A percentile compares a stretch with the other conserved stretches of the same genome.
phyloP scores from a whole-genome alignment of 2,113 vertebrate genomes.

The Pogonocichla stellata region DNA sequence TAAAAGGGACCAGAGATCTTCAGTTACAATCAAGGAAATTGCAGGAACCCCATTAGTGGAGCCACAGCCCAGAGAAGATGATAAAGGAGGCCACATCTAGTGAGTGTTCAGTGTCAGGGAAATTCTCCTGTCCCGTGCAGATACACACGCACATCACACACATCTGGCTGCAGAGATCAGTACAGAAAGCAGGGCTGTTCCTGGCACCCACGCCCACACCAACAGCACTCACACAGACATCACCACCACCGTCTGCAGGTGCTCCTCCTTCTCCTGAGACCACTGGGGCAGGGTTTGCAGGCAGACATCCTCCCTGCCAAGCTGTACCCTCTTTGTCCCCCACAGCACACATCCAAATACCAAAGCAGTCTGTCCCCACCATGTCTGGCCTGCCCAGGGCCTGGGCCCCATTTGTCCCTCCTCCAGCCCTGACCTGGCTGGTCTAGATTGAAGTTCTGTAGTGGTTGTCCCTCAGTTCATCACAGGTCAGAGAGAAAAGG shows the following conservation, averaged over 20 bases:
- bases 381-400: background rate
- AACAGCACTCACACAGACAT: background rate
- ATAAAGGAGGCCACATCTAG: background rate
- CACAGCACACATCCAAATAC: accelerated
- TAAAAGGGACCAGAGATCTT: background rate
- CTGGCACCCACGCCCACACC: too few relatives aligned
- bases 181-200: background rate
- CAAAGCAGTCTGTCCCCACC: background rate
- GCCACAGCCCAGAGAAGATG: background rate
- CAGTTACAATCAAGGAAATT: background rate
- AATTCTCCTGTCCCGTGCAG: accelerated
- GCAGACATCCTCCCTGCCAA: background rate
- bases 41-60: background rate
- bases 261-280: background rate
- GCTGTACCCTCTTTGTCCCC: background rate
- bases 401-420: background rate
- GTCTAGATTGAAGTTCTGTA: background rate
- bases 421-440: background rate
- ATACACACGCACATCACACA: background rate
- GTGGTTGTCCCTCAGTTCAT: background rate
- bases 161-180: background rate
- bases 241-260: background rate
- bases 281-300: background rate
- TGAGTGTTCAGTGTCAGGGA: too few relatives aligned
- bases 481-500: background rate